Base-by-base conservation (phyloP, 2,888 invertebrate genomes). In the Cryptocephalus primarius region DNA sequence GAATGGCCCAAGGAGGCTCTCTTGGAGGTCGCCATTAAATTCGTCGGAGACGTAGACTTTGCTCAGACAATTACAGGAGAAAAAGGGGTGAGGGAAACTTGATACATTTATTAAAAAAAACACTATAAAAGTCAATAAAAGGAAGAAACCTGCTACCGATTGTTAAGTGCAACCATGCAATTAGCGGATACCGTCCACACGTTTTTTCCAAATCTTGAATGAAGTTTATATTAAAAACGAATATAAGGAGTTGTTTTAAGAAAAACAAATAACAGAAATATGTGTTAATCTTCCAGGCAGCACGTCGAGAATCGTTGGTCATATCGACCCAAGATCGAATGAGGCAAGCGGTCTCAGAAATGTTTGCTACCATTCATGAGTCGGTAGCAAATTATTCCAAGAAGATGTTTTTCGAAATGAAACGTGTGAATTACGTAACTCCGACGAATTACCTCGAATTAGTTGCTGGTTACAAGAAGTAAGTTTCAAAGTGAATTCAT, bases 1-100 rank as follows among this genome's bases (percentile, higher is more conserved):
- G 84, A 87, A 60, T 93, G 92, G 92, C 90, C 92, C 1, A 79
- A 81, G 49, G 86, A 88, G 64, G 91, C 92, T 33, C 73, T 93
- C 46, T 72, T 92, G n/a, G 90, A 91, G 71, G 90, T 93, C 8
- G 90, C 91, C 9, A 80, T 84, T 64, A 85, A 85, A 70, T 91
- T 86, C 67, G 75, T 92, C 36, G 73, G 74, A 31, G 83, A 82
- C 40, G 80, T 88, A 32, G 79, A 83, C 60, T 75, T 91, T 48
- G 75, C 83, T 34, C 79, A 78, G 43, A 80, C 82, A 4, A 83
- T 85, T 49, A 82, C 82, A 14, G 83, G 82, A 12, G 71, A 72
- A 46, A 72, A 73, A 38, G 66, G 71, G 68, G 79, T 78, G 59
- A 60, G 63, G 54, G 13, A 40, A 40, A 12, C 13, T 22, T 22